These are phyloP conservation scores for Aplysia californica DNA, from an alignment of 1,140 invertebrate species.

Conservation along the genomic window DNA sequence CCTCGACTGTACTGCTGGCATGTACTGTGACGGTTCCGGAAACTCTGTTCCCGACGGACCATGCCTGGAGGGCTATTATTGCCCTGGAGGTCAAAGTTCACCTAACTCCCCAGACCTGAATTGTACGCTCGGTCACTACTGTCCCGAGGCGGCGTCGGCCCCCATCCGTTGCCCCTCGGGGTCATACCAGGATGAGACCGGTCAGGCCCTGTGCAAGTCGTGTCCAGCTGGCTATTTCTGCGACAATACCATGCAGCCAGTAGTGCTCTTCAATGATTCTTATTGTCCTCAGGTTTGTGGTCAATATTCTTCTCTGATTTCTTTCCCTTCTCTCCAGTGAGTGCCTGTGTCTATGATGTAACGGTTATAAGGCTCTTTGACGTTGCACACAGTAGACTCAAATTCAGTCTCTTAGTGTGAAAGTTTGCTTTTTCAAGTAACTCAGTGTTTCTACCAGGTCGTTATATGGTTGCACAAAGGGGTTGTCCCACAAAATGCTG, in stretches of 20 bases:
- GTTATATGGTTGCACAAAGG: too few species aligned
- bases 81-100: conserved; percentile 55
- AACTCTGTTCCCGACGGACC: conserved; percentile 51
- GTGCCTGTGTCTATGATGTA: too few species aligned
- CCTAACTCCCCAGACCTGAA: conserved; percentile 47
- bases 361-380: too few species aligned
- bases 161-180: conserved; percentile 48
- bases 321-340: too few species aligned
- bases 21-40: conserved; percentile 56
- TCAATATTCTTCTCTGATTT: too few species aligned
- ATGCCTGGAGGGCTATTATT: conserved; percentile 59
- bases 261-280: conserved; percentile 55
- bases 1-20: conserved; percentile 51
- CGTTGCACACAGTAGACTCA: too few species aligned
- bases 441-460: too few species aligned
- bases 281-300: conserved; percentile 54
- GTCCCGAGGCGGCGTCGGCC: conserved; percentile 44
- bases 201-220: conserved; percentile 49
- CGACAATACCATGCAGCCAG: conserved; percentile 53
- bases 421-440: too few species aligned
- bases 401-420: too few species aligned
- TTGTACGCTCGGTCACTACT: conserved; percentile 61
- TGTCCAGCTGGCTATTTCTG: conserved; percentile 62
- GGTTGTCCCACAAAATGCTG: too few species aligned
- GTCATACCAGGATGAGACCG: conserved; percentile 57